Percentiles rank a stretch among this genome's conserved stretches.
Conservation (phyloP, 2,797 vertebrate genomes). For the Eulemur albifrons region DNA sequence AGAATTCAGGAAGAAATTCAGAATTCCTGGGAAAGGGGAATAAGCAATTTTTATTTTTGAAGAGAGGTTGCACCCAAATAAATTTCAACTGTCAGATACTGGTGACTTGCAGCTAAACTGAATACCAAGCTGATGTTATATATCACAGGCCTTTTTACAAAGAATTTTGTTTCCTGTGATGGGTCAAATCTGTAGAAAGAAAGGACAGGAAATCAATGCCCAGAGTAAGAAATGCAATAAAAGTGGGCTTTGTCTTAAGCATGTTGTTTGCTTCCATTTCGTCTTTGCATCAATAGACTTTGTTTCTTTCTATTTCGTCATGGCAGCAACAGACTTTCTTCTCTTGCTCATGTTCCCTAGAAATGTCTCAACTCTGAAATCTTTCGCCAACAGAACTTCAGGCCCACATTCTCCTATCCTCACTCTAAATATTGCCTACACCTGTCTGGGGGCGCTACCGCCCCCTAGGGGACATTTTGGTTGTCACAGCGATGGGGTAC, state of each 20-base stretch:
- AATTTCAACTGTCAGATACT: conserved; percentile 73
- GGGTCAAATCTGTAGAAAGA: conserved; percentile 88
- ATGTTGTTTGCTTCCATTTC: conserved; percentile 69
- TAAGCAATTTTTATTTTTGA: background rate
- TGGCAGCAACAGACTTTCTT: conserved; percentile 20
- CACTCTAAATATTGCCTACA: background rate
- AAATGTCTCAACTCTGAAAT: background rate
- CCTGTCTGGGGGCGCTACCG: too few species aligned
- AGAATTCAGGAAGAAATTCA: background rate
- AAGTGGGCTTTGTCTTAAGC: conserved; percentile 77
- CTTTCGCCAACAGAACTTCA: background rate
- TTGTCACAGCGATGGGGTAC: background rate
- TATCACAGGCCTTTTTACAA: conserved; percentile 83
- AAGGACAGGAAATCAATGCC: conserved; percentile 93
- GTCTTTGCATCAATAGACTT: conserved; percentile 47
- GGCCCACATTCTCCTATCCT: background rate
- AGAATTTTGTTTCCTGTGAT: conserved; percentile 87
- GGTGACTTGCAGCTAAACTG: conserved; percentile 64
- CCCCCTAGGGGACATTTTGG: background rate
- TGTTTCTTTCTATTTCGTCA: conserved; percentile 67
- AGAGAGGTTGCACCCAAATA: conserved; percentile 59
- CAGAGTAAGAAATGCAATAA: conserved; percentile 90
- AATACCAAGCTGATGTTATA: conserved; percentile 83
- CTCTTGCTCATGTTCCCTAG: too few species aligned
- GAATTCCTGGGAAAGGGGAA: background rate